Percentiles rank a stretch among this genome's conserved stretches.
phyloP scores from a whole-genome alignment of 1,140 invertebrate genomes.

The Venustaconcha ellipsiformis region DNA sequence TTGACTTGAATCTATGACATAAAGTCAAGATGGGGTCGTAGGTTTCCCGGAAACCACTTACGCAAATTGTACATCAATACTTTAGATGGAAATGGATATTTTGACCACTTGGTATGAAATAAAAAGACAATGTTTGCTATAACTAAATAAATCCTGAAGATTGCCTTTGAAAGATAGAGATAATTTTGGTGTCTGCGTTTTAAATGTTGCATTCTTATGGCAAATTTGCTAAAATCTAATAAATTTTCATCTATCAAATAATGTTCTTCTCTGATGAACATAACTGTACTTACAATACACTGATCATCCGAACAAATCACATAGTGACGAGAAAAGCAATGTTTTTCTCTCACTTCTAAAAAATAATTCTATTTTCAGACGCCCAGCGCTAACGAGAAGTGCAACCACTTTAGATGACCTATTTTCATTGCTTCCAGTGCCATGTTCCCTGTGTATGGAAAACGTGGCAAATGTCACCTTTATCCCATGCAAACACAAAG shows the following conservation, averaged over 20 bases:
- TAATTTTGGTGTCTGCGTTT: too few species aligned
- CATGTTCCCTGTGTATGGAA: slow-evolving; percentile 33
- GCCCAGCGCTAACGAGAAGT: background rate
- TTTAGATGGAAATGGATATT: too few species aligned
- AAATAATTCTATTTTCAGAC: background rate
- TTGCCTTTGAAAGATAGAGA: too few species aligned
- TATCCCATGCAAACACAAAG: slow-evolving; percentile 36
- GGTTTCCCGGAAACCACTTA: too few species aligned
- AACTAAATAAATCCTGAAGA: too few species aligned
- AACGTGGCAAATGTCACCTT: slow-evolving; percentile 31
- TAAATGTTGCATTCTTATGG: too few species aligned
- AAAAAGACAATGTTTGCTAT: too few species aligned
- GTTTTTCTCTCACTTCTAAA: background rate
- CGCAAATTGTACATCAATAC: too few species aligned
- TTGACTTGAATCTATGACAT: too few species aligned
- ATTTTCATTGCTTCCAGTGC: slow-evolving; percentile 24
- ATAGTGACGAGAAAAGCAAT: too few species aligned
- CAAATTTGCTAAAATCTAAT: background rate
- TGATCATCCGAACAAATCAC: background rate
- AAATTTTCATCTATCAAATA: background rate
- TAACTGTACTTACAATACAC: background rate
- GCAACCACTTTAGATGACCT: slow-evolving; percentile 18
- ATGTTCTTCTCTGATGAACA: background rate
- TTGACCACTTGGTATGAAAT: too few species aligned
- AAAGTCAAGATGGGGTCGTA: too few species aligned